Evolutionary conservation across 1,140 invertebrate genomes (phyloP).

Genomic region (Lamellibrachia luymesi): DNA sequence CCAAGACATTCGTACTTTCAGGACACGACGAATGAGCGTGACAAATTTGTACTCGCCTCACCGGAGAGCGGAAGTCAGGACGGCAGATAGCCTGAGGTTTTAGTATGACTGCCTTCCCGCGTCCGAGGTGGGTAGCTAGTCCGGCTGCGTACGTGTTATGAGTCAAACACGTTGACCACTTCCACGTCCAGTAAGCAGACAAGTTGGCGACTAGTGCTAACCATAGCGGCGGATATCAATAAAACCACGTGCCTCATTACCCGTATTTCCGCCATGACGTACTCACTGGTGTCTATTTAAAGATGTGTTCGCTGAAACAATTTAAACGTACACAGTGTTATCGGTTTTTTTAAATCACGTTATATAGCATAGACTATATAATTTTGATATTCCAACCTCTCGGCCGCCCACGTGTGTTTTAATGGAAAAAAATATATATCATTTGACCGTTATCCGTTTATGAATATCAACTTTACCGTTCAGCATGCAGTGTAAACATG

Average conservation of each 20-base stretch:
- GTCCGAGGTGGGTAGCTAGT: not conserved
- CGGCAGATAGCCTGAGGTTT: not conserved
- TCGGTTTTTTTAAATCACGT: no score
- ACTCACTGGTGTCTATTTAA: not conserved
- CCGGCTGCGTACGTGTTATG: no score
- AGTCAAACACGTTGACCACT: not conserved
- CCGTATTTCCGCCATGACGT: not conserved
- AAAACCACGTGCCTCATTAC: not conserved
- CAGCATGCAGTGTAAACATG: no score
- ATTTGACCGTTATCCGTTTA: no score
- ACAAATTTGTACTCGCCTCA: not conserved
- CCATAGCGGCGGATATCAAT: not conserved
- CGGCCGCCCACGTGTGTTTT: no score
- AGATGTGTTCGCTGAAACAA: not conserved
- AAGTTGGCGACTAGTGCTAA: not conserved
- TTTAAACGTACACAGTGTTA: not conserved
- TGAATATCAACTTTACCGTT: no score
- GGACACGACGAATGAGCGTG: not conserved
- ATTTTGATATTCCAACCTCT: no score
- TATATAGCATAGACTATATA: no score
- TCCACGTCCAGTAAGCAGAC: not conserved
- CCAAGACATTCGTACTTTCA: not conserved
- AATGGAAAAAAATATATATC: no score
- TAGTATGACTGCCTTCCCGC: not conserved
- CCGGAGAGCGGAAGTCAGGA: not conserved